Base-by-base conservation (phyloP, 2,113 vertebrate genomes). In the Tyto alba region DNA sequence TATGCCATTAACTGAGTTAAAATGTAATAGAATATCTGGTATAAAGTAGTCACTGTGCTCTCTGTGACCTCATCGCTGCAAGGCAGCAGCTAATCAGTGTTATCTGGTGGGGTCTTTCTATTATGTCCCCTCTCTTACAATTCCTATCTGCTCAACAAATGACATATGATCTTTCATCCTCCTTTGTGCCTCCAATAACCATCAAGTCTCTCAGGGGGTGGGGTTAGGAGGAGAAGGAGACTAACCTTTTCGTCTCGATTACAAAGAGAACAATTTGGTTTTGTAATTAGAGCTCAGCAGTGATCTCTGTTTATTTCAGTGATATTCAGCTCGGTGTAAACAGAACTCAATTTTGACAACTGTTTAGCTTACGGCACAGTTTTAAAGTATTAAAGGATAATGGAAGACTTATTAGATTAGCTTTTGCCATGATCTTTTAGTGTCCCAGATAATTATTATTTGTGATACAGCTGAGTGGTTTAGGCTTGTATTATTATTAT, bases 361-460 rank as follows among this genome's bases (percentile, higher is more conserved):
- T 95, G 86, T 96, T 97, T 98, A 97, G 97, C 96, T 98, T 92
- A 97, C 77, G 93, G 97, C 96, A 96, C 89, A 97, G 96, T 98
- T 97, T 96, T 97, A 97, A 98, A 98, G 96, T 96, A 98, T 97
- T 97, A 97, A 96, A 96, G 94, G 90, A 98, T 98, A 98, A 98
- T 94, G 96, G 90, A 95, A 97, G 97, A 97, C 96, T 98, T 98
- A 98, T 98, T 98, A 98, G 97, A 98, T 98, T 98, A 98, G 95
- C 96, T 97, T 96, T 97, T 95, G 93, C 96, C 76, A 73, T 96
- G 94, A 98, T 98, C 97, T 96, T 97, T 98, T 96, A 95, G 91
- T 98, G 96, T 98, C 97, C 97, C 91, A 96, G 92, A 97, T 98
- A 97, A 98, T 98, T 97, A 97, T 95, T 95, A 97, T 93, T 96